These are phyloP conservation scores for Scolopax mira DNA, from an alignment of 2,113 vertebrate genomes.

Conservation along the genomic window DNA sequence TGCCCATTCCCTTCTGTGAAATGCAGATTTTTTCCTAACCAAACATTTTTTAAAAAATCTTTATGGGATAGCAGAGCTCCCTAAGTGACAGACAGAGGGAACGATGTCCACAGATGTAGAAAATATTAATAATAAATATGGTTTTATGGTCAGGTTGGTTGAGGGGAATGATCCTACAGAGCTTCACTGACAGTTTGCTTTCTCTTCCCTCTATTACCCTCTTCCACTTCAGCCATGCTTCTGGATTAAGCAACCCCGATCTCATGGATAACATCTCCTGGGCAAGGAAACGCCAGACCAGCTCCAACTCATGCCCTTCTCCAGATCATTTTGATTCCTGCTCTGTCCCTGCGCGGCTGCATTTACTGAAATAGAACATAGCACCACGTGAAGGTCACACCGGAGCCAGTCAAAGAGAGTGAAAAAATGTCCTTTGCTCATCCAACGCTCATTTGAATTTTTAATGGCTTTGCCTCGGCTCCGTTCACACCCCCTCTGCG, in stretches of 20 bases:
- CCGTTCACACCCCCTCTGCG: not conserved
- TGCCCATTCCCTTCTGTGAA: not conserved
- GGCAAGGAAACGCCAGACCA: not conserved
- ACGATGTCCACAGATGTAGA: not conserved
- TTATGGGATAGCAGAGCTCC: not conserved
- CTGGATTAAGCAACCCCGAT: not conserved
- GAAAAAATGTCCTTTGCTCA: slow-evolving; percentile 47
- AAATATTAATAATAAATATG: not conserved
- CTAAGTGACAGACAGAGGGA: not conserved
- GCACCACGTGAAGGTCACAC: slow-evolving; percentile 46
- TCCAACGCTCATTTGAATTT: slow-evolving; percentile 53
- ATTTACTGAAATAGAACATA: slow-evolving; percentile 28
- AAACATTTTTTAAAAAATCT: not conserved
- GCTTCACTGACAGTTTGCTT: not conserved
- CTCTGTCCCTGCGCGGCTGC: not conserved
- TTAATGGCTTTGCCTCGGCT: slow-evolving; percentile 44
- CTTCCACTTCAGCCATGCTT: not conserved
- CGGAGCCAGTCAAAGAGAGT: not conserved
- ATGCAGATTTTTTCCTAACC: not conserved
- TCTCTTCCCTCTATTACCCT: not conserved
- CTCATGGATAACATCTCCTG: not conserved
- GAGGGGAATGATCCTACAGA: not conserved
- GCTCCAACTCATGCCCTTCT: not conserved
- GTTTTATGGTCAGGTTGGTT: not conserved
- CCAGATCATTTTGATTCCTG: not conserved